A percentile compares a stretch with the other conserved stretches of the same genome.
Conservation (phyloP, 2,113 vertebrate species). For the Philantomba maxwellii region DNA sequence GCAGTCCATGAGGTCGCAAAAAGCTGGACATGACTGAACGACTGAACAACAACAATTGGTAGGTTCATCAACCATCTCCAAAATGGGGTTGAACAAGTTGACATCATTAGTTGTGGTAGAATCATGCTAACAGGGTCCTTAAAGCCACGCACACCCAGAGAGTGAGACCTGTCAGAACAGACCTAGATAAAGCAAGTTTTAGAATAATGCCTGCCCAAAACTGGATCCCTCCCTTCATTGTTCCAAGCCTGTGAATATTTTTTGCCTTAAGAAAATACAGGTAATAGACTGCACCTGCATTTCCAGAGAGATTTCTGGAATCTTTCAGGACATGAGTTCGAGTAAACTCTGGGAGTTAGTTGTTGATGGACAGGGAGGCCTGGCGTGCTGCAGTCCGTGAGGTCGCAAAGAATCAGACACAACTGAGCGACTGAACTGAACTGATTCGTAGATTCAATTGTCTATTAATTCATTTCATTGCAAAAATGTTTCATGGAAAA, state of each 20-base stretch:
- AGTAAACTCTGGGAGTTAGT: background rate
- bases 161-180: background rate
- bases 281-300: background rate
- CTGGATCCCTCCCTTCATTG: background rate
- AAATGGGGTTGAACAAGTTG: background rate
- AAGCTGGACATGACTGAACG: background rate
- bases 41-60: background rate
- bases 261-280: background rate
- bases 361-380: background rate
- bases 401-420: fast-evolving
- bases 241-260: background rate
- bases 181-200: background rate
- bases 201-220: background rate
- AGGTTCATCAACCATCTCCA: background rate
- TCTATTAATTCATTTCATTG: background rate
- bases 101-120: background rate
- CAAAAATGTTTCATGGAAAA: background rate
- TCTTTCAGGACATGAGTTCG: background rate
- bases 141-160: background rate
- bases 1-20: background rate
- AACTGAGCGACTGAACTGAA: background rate
- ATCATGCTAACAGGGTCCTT: background rate
- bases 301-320: background rate
- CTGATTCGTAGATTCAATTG: background rate
- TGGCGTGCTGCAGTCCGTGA: background rate